Conservation (phyloP, 1,140 invertebrate species). For the Dryas iulia region DNA sequence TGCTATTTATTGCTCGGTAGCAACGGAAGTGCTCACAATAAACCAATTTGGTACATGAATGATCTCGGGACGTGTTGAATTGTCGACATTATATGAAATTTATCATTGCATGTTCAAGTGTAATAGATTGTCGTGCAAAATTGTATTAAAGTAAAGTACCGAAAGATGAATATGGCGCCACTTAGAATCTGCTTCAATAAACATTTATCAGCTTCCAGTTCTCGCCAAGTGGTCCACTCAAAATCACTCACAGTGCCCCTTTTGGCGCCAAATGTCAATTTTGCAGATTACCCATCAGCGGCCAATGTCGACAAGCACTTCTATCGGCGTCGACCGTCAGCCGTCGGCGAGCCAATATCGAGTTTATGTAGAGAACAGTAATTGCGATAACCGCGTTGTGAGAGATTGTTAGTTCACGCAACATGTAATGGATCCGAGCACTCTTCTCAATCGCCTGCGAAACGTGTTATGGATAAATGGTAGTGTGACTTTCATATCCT, state of each 20-base stretch:
- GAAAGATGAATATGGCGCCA: neutral
- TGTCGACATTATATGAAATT: neutral
- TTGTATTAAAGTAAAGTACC: neutral
- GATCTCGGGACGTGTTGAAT: conserved; percentile 7
- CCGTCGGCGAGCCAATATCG: conserved; percentile 31
- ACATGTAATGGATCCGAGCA: conserved; percentile 65
- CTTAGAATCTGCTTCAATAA: conserved; percentile 48
- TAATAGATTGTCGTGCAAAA: neutral
- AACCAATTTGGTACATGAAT: conserved; percentile 28
- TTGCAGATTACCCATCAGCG: conserved; percentile 60
- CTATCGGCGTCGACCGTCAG: conserved; percentile 28
- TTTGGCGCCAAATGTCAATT: conserved; percentile 75
- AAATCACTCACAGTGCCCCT: conserved; percentile 55
- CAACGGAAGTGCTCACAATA: conserved; percentile 29
- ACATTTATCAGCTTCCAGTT: conserved; percentile 62
- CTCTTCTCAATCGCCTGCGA: conserved; percentile 64
- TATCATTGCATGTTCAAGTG: neutral
- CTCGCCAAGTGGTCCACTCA: conserved; percentile 59
- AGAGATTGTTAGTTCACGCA: conserved; percentile 52
- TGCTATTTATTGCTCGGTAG: conserved; percentile 20
- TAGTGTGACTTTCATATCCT: conserved; percentile 62
- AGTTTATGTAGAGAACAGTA: conserved; percentile 41
- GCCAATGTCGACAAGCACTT: conserved; percentile 50
- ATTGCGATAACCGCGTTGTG: conserved; percentile 44
- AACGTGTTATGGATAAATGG: conserved; percentile 71